phyloP scores from a whole-genome alignment of 2,888 invertebrate species.

The Megalurothrips usitatus region DNA sequence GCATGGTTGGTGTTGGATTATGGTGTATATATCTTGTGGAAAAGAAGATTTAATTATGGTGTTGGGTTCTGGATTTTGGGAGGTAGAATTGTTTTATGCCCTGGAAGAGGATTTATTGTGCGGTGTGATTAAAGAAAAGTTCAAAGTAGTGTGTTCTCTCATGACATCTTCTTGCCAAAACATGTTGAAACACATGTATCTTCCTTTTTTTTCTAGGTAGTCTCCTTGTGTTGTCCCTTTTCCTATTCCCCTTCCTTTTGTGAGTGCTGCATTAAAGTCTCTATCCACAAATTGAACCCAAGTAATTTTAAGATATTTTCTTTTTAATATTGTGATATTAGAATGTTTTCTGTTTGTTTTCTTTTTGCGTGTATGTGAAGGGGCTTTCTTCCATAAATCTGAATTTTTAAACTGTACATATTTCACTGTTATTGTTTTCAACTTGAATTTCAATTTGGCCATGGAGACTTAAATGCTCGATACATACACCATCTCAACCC shows the following conservation, averaged over 20 bases:
- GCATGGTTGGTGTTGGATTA: conserved; percentile 22
- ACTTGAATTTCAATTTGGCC: neutral
- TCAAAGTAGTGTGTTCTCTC: too few relatives aligned
- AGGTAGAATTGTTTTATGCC: neutral
- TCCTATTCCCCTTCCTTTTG: neutral
- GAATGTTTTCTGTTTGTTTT: neutral
- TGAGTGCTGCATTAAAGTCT: neutral
- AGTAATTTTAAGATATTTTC: neutral
- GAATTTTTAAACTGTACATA: neutral
- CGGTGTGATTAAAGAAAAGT: neutral
- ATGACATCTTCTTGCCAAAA: too few relatives aligned
- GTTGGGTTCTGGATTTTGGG: neutral
- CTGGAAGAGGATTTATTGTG: neutral
- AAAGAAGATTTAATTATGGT: neutral
- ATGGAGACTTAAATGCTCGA: conserved; percentile 15
- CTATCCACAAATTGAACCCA: neutral
- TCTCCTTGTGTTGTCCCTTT: too few relatives aligned
- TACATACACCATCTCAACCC: neutral
- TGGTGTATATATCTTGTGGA: neutral
- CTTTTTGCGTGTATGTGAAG: neutral
- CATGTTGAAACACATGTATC: too few relatives aligned
- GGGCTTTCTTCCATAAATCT: neutral
- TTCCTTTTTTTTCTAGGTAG: too few relatives aligned
- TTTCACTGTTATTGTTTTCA: neutral
- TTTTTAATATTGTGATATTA: too few relatives aligned